These are phyloP conservation scores for Bombycilla garrulus DNA, from an alignment of 2,113 vertebrate genomes.

Conservation along the genomic window DNA sequence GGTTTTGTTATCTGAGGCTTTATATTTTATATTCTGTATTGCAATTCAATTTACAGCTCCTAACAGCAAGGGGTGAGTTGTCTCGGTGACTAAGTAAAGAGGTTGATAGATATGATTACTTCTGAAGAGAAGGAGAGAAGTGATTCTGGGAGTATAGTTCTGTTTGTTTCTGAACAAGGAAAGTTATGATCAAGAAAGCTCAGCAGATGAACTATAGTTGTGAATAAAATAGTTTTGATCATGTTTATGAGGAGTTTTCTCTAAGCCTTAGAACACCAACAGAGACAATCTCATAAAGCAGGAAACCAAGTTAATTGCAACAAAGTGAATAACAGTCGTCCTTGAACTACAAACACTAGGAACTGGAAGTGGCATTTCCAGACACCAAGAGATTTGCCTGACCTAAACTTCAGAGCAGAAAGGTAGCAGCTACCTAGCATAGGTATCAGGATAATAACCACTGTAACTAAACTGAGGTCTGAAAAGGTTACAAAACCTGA, in stretches of 20 bases:
- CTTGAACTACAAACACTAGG: neutral
- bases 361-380: neutral
- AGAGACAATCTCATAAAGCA: neutral
- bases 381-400: neutral
- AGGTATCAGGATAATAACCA: neutral
- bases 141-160: neutral
- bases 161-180: neutral
- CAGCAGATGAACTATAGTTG: neutral
- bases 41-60: conserved; percentile 21
- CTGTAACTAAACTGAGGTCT: neutral
- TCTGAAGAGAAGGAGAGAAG: neutral
- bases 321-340: neutral
- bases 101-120: neutral
- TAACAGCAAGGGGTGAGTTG: neutral
- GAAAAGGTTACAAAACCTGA: neutral
- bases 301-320: neutral
- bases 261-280: neutral
- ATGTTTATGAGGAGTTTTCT: neutral
- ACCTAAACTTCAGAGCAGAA: neutral
- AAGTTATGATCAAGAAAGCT: neutral
- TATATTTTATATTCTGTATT: neutral
- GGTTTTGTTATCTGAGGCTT: neutral
- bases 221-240: conserved; percentile 1
- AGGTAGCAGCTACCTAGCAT: neutral
- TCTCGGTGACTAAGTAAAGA: neutral